These are phyloP conservation scores for Axinella damicornis DNA, from an alignment of 37 sponge, comb jelly and placozoan species.

Conservation along the genomic window DNA sequence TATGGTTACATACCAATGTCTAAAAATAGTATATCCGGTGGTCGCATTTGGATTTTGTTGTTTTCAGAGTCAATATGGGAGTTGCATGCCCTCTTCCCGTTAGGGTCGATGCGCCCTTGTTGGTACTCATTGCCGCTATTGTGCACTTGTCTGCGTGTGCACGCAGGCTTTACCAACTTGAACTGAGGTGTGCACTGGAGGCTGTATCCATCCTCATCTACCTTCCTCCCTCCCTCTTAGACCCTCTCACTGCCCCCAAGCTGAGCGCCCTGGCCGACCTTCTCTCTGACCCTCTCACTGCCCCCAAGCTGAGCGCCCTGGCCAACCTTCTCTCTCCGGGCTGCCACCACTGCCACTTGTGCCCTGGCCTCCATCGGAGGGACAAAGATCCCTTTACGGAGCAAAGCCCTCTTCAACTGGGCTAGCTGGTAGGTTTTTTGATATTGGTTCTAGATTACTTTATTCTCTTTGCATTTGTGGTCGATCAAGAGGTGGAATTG, in stretches of 20 bases:
- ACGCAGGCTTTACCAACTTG: constrained; percentile 48
- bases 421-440: neutral
- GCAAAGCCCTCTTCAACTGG: neutral
- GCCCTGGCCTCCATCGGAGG: neutral
- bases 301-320: too few relatives aligned
- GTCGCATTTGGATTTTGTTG: too few relatives aligned
- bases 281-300: constrained; percentile 12
- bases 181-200: constrained; percentile 54
- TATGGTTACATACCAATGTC: too few relatives aligned
- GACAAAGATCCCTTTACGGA: neutral
- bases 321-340: too few relatives aligned
- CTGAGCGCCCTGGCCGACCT: constrained; percentile 19
- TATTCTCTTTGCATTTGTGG: neutral
- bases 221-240: constrained; percentile 7
- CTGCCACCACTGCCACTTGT: constrained; percentile 14
- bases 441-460: neutral
- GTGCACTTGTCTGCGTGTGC: neutral
- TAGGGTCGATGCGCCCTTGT: too few relatives aligned
- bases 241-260: neutral
- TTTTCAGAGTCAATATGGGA: too few relatives aligned
- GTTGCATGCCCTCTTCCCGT: too few relatives aligned
- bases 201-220: constrained; percentile 24
- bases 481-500: neutral
- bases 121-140: too few relatives aligned
- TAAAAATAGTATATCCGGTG: too few relatives aligned